Base-by-base conservation (phyloP, 2,797 vertebrate genomes). In the Urocyon cinereoargenteus region DNA sequence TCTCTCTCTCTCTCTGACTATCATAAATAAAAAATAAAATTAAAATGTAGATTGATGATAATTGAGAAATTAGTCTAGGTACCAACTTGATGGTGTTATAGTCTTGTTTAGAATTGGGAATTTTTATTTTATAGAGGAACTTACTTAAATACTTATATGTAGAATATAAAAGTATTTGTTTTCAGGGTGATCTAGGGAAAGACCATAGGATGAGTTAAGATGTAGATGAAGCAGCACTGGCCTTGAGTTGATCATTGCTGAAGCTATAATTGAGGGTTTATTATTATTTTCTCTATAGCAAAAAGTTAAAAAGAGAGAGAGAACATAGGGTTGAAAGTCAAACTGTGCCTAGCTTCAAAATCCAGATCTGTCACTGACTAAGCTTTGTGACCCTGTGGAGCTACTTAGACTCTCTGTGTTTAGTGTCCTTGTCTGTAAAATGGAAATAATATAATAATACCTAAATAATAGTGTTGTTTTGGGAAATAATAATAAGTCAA, bases 31-130 rank as follows among this genome's bases (percentile, higher is more conserved):
- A n/a, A n/a, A n/a, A n/a, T n/a, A n/a, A n/a, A n/a, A n/a, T 59
- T 13, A 66, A 94, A 92, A 57, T 31, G 57, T 53, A 68, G 18
- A 86, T 81, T 75, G 64, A 59, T 77, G n/a, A 82, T 45, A 72
- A 72, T 11, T 79, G 92, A 82, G 59, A 90, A 90, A 86, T 89
- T 89, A 78, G 59, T 91, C 7, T 87, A 64, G 53, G 53, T 78
- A 61, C 5, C 11, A 83, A 13, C 15, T 3, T 79, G 61, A 57
- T 94, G 34, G 6, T 78, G 68, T 75, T 19, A 77, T 28, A 22
- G 24, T 31, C 59, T 61, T 79, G 19, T 88, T 94, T 91, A 75
- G 49, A 75, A 85, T 90, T 91, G 16, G 40, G 62, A 89, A 19
- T 97, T 85, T 40, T 91, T 53, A 6, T 53, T 61, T 88, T 83